A percentile compares a stretch with the other conserved stretches of the same genome.
phyloP scores from a whole-genome alignment of 1,140 invertebrate species.

The Coptotermes formosanus region DNA sequence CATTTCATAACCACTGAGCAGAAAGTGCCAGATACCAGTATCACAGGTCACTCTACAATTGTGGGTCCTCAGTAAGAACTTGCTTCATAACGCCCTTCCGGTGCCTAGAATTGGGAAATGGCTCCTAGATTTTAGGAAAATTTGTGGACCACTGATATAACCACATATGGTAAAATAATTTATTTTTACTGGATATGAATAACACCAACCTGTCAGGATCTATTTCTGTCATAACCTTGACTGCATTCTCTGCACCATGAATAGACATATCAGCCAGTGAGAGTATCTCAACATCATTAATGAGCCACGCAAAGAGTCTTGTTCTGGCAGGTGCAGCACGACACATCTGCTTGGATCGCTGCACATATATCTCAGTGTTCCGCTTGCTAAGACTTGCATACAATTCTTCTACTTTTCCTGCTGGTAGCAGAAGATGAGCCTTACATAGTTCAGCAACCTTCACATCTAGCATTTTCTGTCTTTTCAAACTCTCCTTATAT shows the following conservation, averaged over 20 bases:
- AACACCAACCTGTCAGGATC: slow-evolving; percentile 66
- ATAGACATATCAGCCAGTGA: slow-evolving; percentile 83
- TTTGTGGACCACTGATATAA: too few species aligned
- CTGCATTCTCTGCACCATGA: slow-evolving; percentile 77
- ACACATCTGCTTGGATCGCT: slow-evolving; percentile 81
- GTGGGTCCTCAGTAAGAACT: too few species aligned
- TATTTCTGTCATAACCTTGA: slow-evolving; percentile 71
- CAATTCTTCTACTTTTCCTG: slow-evolving; percentile 85
- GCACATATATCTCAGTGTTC: slow-evolving; percentile 94
- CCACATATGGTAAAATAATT: background rate
- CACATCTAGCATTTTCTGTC: slow-evolving; percentile 85
- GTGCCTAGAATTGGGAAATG: too few species aligned
- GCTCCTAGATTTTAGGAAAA: too few species aligned
- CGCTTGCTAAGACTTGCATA: slow-evolving; percentile 82
- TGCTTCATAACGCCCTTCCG: too few species aligned
- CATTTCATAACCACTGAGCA: too few species aligned
- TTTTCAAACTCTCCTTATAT: slow-evolving; percentile 90
- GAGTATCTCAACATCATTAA: slow-evolving; percentile 76
- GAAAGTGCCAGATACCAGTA: too few species aligned
- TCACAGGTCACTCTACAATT: too few species aligned
- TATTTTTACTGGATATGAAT: slow-evolving; percentile 21
- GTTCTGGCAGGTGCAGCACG: slow-evolving; percentile 68
- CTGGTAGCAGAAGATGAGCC: slow-evolving; percentile 77
- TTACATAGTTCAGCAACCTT: slow-evolving; percentile 79
- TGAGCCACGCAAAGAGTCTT: slow-evolving; percentile 76